Base-by-base conservation (phyloP, 2,888 invertebrate species). In the Gasteruption jaculator region DNA sequence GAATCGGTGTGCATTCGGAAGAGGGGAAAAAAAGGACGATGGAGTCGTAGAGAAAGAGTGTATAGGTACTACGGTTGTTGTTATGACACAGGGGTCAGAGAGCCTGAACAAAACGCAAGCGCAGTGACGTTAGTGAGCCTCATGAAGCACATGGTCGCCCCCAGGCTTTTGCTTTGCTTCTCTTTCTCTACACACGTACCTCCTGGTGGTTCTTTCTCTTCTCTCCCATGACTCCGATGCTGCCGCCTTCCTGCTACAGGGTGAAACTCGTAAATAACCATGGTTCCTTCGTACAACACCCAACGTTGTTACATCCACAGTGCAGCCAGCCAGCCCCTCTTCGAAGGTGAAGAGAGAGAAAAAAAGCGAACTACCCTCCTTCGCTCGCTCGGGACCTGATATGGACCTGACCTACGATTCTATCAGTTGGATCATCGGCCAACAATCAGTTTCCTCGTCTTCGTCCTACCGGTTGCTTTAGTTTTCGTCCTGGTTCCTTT, bases 141-240 rank as follows among this genome's bases (percentile, higher is more conserved):
- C 58, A 54, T 51, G 56, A 56, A 68, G 67, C 68, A 68, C 68
- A 68, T 68, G 68, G 67, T 65, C 53, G 48, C 38, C 46, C 51
- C 50, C 43, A 11, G 2, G 38, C 3, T 10, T 12, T 18, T 50
- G 39, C 50, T 50, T 43, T 58, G 53, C 45, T 48, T 51, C 41
- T 43, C 50, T 43, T 46, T 35, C 37, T 42, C 46, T 39, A 32
- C 24, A n/a, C n/a, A n/a, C n/a, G n/a, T n/a, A n/a, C n/a, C n/a
- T n/a, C n/a, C n/a, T n/a, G n/a, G n/a, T n/a, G n/a, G n/a, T n/a
- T n/a, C 45, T 48, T 51, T 40, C 44, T 51, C 44, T 46, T 35
- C 37, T 42, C 46, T 39, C 31, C 24, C 42, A 29, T 31, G 24
- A 19, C 19, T n/a, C 29, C 24, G 10, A 21, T 44, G 43, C 41